Percentiles rank a stretch among this genome's conserved stretches.
phyloP scores from a whole-genome alignment of 1,140 invertebrate species.

The Eueides isabella region DNA sequence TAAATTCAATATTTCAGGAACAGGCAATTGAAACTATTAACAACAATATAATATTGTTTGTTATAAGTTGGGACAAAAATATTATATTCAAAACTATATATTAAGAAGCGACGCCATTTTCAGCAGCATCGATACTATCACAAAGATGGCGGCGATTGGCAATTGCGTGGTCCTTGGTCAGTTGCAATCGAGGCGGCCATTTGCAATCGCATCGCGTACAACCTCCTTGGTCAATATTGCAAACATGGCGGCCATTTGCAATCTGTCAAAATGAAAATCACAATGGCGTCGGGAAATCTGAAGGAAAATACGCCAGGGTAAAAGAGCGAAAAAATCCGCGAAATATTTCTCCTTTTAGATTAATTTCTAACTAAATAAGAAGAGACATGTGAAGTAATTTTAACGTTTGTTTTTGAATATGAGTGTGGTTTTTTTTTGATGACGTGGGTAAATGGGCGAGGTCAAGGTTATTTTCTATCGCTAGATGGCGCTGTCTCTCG shows the following conservation, averaged over 20 bases:
- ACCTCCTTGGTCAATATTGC: slow-evolving; percentile 13
- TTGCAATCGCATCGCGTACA: slow-evolving; percentile 18
- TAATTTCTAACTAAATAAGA: not conserved
- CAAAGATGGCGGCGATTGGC: not conserved
- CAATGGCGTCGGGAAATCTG: slow-evolving; percentile 22
- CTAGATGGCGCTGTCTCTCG: slow-evolving; percentile 28
- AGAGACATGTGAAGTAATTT: not conserved
- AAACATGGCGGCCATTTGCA: slow-evolving; percentile 26
- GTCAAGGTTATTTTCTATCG: slow-evolving; percentile 17
- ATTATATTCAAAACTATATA: not conserved
- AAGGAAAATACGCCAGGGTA: no score
- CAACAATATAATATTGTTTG: no score
- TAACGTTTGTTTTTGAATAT: not conserved
- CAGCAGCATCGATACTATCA: not conserved
- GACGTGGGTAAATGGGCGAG: slow-evolving; percentile 22
- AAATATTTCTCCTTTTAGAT: not conserved
- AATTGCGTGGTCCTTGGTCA: slow-evolving; percentile 2
- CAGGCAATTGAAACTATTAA: no score
- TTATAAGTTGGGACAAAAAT: no score
- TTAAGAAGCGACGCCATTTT: not conserved
- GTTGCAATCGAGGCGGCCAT: slow-evolving; percentile 22
- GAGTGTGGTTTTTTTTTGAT: not conserved
- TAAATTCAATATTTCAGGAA: not conserved
- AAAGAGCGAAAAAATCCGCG: not conserved
- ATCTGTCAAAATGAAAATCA: slow-evolving; percentile 28